Conservation (phyloP, 2,888 invertebrate genomes). For the Cacoxenus indagator region DNA sequence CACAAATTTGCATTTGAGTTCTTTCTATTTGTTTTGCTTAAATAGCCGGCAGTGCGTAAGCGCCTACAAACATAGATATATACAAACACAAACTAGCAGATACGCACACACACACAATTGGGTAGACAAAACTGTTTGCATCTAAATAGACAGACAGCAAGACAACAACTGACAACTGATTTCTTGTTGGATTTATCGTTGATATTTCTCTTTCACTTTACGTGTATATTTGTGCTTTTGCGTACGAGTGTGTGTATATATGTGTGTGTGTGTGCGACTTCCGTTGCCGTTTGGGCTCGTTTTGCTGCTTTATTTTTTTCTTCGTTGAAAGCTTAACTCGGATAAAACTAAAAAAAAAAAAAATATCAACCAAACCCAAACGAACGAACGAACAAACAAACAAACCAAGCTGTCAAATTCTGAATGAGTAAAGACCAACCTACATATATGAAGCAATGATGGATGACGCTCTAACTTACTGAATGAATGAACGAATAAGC, state of each 20-base stretch:
- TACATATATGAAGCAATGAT: constrained; percentile 54
- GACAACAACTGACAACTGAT: constrained; percentile 16
- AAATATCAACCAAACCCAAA: constrained; percentile 50
- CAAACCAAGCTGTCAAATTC: constrained; percentile 63
- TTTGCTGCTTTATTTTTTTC: constrained; percentile 31
- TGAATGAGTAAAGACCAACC: constrained; percentile 62
- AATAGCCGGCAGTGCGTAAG: background rate
- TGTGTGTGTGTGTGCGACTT: constrained; percentile 36
- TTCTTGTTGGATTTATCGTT: constrained; percentile 38
- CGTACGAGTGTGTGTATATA: background rate
- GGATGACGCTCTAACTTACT: constrained; percentile 36
- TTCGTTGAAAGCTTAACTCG: constrained; percentile 4
- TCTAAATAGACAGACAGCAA: background rate
- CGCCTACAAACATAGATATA: background rate
- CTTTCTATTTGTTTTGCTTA: constrained; percentile 11
- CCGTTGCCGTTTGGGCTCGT: constrained; percentile 45
- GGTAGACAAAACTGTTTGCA: too few relatives aligned
- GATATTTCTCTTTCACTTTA: constrained; percentile 33
- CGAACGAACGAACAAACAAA: constrained; percentile 42
- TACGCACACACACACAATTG: background rate
- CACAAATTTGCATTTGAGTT: constrained; percentile 53
- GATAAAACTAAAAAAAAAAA: constrained; percentile 40
- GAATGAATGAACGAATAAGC: background rate
- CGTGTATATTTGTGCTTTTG: background rate
- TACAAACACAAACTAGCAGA: background rate